Conservation (phyloP, 2,888 invertebrate genomes). For the Tricholauxania praeusta region DNA sequence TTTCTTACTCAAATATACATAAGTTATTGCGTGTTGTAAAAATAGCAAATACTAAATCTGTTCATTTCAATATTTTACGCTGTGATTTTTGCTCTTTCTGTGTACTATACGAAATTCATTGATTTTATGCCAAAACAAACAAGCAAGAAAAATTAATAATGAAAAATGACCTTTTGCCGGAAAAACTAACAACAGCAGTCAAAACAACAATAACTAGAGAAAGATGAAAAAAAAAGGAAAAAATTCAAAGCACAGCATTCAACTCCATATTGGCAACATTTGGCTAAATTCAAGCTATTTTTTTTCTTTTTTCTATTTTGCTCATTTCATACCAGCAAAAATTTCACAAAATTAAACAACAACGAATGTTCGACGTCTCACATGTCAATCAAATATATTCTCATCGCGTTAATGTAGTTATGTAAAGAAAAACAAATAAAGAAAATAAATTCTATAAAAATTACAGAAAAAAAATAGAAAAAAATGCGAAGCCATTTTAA, state of each 20-base stretch:
- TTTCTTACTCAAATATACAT: neutral
- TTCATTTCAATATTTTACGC: too few relatives aligned
- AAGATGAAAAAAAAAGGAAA: neutral
- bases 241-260: neutral
- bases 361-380: conserved; percentile 18
- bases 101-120: neutral
- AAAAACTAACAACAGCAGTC: neutral
- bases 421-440: too few relatives aligned
- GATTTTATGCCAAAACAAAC: conserved; percentile 6
- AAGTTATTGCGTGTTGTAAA: too few relatives aligned
- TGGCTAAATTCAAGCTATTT: neutral
- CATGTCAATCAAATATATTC: conserved; percentile 16
- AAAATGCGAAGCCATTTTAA: too few relatives aligned
- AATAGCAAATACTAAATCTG: too few relatives aligned
- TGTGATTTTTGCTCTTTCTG: neutral
- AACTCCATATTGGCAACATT: conserved; percentile 10
- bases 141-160: neutral
- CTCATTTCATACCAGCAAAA: neutral
- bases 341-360: neutral
- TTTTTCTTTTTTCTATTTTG: neutral
- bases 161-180: conserved; percentile 1
- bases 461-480: too few relatives aligned
- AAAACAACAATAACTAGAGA: neutral
- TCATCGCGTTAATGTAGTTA: too few relatives aligned
- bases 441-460: too few relatives aligned